Percentiles rank a stretch among this genome's conserved stretches.
phyloP scores from a whole-genome alignment of 2,888 invertebrate genomes.

The Eupithecia subfuscata region DNA sequence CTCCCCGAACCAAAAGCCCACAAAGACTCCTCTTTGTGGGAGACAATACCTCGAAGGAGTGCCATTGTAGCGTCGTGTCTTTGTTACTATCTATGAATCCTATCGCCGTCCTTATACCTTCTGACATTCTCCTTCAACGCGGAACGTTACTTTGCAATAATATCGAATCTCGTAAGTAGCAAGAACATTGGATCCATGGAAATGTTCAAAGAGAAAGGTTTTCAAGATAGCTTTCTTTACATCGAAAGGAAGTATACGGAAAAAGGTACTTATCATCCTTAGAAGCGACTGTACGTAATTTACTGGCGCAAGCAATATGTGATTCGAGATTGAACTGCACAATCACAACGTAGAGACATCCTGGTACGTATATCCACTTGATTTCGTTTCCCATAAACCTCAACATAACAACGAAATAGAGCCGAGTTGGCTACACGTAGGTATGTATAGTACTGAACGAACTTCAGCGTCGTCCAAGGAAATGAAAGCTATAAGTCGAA shows the following conservation, averaged over 20 bases:
- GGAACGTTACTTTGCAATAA: constrained; percentile 37
- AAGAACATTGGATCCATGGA: constrained; percentile 6
- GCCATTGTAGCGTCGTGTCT: constrained; percentile 63
- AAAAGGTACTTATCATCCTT: background rate
- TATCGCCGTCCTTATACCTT: constrained; percentile 63
- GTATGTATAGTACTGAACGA: constrained; percentile 30
- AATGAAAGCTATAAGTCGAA: constrained; percentile 73
- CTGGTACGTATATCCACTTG: background rate
- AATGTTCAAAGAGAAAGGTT: constrained; percentile 16
- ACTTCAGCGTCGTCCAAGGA: constrained; percentile 54
- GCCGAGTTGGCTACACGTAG: constrained; percentile 15
- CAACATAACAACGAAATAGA: constrained; percentile 28
- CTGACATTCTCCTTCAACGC: constrained; percentile 53
- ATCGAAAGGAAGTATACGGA: background rate
- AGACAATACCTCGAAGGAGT: constrained; percentile 58
- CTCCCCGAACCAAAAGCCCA: constrained; percentile 28
- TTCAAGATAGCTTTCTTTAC: constrained; percentile 9
- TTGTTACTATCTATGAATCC: constrained; percentile 69
- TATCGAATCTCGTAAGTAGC: constrained; percentile 20
- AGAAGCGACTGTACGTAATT: background rate
- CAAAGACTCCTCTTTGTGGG: constrained; percentile 35
- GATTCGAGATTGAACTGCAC: background rate
- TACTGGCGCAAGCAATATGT: background rate
- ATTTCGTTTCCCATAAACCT: constrained; percentile 6
- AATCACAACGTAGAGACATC: background rate